These are phyloP conservation scores for Rugalucina vietnamica DNA, from an alignment of 2,888 invertebrate species.

Conservation along the genomic window DNA sequence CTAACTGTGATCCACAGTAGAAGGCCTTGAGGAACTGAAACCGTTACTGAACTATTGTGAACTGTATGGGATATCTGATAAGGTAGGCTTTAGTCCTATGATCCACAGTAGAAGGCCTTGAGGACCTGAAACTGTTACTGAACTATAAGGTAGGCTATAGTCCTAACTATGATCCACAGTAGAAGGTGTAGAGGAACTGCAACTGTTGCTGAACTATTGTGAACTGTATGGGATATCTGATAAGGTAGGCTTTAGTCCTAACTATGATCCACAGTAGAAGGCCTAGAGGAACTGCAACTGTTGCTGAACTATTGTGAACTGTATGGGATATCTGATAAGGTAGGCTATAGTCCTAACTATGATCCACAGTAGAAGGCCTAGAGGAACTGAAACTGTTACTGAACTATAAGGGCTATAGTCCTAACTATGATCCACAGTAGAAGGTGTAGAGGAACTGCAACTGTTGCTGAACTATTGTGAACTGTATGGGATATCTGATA, in stretches of 20 bases:
- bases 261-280: constrained; percentile 80
- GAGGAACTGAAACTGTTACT: constrained; percentile 90
- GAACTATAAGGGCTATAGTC: no score
- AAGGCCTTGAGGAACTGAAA: constrained; percentile 87
- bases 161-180: no score
- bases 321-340: constrained; percentile 90
- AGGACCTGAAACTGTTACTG: constrained; percentile 90
- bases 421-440: constrained; percentile 76
- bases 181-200: constrained; percentile 86
- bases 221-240: constrained; percentile 91
- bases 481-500: constrained; percentile 91
- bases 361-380: constrained; percentile 81
- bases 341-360: no score
- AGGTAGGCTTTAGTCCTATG: constrained; percentile 85
- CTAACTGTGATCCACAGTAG: no score
- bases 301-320: constrained; percentile 94
- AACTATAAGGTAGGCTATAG: no score
- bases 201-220: constrained; percentile 93
- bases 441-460: constrained; percentile 87
- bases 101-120: constrained; percentile 79
- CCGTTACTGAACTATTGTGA: constrained; percentile 94
- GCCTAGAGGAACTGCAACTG: constrained; percentile 88
- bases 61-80: constrained; percentile 91
- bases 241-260: no score
- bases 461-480: constrained; percentile 94